Conservation (phyloP, 2,797 vertebrate genomes). For the Tympanoctomys barrerae region DNA sequence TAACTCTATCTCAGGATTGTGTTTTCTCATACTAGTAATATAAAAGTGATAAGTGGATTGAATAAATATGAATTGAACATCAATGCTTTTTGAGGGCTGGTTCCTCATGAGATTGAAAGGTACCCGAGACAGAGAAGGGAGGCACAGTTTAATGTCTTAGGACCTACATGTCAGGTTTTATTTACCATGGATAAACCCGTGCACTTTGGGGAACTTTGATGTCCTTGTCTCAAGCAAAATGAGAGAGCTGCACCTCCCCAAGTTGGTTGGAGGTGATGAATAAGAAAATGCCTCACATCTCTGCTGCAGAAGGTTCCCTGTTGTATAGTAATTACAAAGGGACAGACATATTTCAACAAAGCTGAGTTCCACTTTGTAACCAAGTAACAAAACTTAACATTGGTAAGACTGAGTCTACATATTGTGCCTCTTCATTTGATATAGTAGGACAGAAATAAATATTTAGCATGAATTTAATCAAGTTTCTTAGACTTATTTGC, state of each 20-base stretch:
- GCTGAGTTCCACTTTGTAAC: constrained; percentile 27
- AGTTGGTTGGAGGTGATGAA: not conserved
- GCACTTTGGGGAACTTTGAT: constrained; percentile 48
- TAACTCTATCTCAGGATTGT: not conserved
- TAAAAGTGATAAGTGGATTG: constrained; percentile 12
- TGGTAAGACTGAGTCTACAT: not conserved
- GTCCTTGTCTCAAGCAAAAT: constrained; percentile 28
- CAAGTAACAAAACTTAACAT: constrained; percentile 19
- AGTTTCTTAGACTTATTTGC: not conserved
- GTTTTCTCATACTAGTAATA: constrained; percentile 18
- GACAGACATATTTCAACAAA: not conserved
- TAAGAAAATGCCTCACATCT: constrained; percentile 46
- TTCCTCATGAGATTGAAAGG: constrained; percentile 49
- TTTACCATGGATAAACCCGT: constrained; percentile 4
- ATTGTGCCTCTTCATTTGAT: not conserved
- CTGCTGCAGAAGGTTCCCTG: not conserved
- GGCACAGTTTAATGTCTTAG: not conserved
- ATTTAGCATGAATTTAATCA: constrained; percentile 24
- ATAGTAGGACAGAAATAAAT: not conserved
- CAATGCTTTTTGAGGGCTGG: not conserved
- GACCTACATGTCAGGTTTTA: not conserved
- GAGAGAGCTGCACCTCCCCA: constrained; percentile 43
- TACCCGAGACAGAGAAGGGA: not conserved
- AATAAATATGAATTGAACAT: not conserved
- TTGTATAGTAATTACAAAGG: constrained; percentile 20